Evolutionary conservation across 2,113 vertebrate species (phyloP), one percentile per base, ranked within the genome.

Genomic region (Tretioscincus oriximinensis): DNA sequence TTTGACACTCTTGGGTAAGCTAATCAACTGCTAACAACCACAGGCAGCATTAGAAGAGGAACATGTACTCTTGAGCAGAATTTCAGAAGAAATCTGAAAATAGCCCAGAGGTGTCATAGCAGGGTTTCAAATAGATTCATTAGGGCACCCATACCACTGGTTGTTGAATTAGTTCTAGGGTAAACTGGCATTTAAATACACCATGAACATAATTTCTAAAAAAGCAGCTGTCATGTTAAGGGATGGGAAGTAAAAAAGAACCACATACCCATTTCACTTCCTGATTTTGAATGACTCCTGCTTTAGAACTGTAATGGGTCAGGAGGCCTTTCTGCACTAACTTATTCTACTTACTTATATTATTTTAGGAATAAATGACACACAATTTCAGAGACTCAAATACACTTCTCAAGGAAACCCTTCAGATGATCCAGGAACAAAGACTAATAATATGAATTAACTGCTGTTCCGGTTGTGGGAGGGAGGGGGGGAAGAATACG

Each of bases 181-280:
- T 81, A 51, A 7, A 83, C 29, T 70, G 79, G 45, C 75, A 78
- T 51, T 22, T 29, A 47, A 24, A 29, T 83, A 31, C 86, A 41
- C 35, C 68, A 74, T 74, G 81, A 87, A 85, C 12, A 82, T 71
- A 29, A 64, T 79, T 86, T 84, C 76, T 6, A 12, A 83, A 26
- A 58, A 16, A 45, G 58, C 70, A 2, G 72, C 54, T 73, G 47
- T 35, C 1, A 68, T 7, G 12, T n/a, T 69, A 20, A 7, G 9
- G 41, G 77, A 28, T 35, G 24, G 29, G 70, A 66, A 28, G n/a
- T 29, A 66, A n/a, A 66, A n/a, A 29, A 28, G 11, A 66, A 29
- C 12, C 54, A 58, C 54, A 58, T 1, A 18, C 14, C 16, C 4
- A 45, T 8, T 28, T 73, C 45, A 26, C 26, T 11, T 2, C 5